Evolutionary conservation across 2,113 vertebrate species (phyloP), one percentile per base, ranked within the genome.

Genomic region (Aphyosemion australe): DNA sequence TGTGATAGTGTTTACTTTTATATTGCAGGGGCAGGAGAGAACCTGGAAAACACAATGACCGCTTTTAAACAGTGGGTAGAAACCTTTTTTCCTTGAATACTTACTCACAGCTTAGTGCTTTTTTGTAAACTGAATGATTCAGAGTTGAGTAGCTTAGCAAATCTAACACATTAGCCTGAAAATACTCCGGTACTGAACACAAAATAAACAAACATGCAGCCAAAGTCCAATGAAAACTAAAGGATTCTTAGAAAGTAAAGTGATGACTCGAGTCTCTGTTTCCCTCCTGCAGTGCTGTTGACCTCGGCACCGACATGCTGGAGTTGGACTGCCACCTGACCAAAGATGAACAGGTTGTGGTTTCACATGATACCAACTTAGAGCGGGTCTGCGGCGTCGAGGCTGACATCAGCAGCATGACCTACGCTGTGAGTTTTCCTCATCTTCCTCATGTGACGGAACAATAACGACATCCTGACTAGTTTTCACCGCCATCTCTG

Each of bases 281-380:
- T 18, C 39, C 83, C 79, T 66, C 41, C 54, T 69, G 16, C 84
- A 99, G 97, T 3, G 97, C 97, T 0, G 94, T 99, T 51, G 85
- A 91, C 47, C 37, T 99, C 13, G 96, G 97, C 52, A 99, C 97
- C 8, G 96, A 99, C 83, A 99, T 99, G 97, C 50, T 99, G 91
- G 97, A 99, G 90, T 61, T 99, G 58, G 97, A 99, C 73, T 99
- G 97, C 84, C 97, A 99, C 84, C 86, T 99, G 78, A 99, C 97
- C 0, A 98, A 96, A 78, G 97, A 99, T 43, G 94, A 94, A 46
- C 91, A 99, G 78, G 96, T 99, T 20, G 97, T 99, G 21, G 97
- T 99, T 61, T 95, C 95, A 31, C 97, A 99, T 19, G 97, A 99
- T 61, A 84, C 91, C 73, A 95, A 95, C 84, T 89, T 99, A 65